Evolutionary conservation across 2,888 invertebrate species (phyloP), one percentile per base, ranked within the genome.

Genomic region (Lathronympha strigana): DNA sequence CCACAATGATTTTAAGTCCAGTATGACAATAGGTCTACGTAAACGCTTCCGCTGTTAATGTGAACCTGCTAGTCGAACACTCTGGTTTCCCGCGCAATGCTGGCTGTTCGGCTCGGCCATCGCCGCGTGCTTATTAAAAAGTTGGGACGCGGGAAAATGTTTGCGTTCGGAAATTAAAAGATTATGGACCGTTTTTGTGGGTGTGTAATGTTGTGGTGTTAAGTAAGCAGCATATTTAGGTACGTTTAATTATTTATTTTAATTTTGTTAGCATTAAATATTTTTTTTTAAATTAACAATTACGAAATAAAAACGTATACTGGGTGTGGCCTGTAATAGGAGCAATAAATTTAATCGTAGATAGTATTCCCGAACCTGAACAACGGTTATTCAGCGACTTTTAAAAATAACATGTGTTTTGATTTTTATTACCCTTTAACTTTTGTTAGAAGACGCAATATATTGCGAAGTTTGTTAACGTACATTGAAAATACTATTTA

Each of bases 31-130:
- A 40, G 60, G 33, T 45, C 21, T 54, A 61, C 58, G 58, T 60
- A 66, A 64, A 67, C 47, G 58, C 40, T 61, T 68, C 68, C 66
- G 64, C 62, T 43, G 43, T 47, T 40, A 51, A 58, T 50, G 55
- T 53, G 55, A 49, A 40, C 64, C 57, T 28, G 19, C 55, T 50
- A 4, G 43, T 17, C 43, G 25, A 57, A 64, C 67, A 68, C 58
- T 68, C 40, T 45, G 50, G 62, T 60, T 69, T 67, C 61, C 66
- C 66, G 63, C 66, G 69, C 53, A 63, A 28, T 40, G 63, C 36
- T 47, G 66, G 67, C 55, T 63, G 66, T 40, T 47, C 40, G 58
- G 38, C 15, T 25, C 33, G 19, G 43, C 33, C 50, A 15, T 15
- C 11, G 28, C 21, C 43, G 47, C 49, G 43, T 60, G 47, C 49